A percentile compares a stretch with the other conserved stretches of the same genome.
Conservation (phyloP, 2,113 vertebrate genomes). For the Butorides virescens region DNA sequence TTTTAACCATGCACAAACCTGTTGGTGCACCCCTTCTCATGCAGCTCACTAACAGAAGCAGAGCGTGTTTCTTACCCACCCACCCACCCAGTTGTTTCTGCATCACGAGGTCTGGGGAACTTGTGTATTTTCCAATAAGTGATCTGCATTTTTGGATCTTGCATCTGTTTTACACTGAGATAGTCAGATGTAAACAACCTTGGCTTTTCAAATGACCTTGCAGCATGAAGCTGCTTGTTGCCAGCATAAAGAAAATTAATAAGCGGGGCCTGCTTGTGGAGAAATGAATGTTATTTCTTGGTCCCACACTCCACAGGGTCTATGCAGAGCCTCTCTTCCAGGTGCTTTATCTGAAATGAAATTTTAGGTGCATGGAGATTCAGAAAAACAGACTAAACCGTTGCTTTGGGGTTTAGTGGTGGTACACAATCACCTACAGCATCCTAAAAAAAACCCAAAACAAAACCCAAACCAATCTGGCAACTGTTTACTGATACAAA, state of each 20-base stretch:
- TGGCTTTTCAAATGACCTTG: not conserved
- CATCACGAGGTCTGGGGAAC: not conserved
- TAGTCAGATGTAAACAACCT: not conserved
- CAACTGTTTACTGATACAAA: not conserved
- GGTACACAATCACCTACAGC: not conserved
- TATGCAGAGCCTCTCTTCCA: not conserved
- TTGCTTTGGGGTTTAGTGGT: not conserved
- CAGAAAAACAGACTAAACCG: not conserved
- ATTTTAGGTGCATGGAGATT: not conserved
- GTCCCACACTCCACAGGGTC: not conserved
- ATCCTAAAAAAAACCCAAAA: not conserved
- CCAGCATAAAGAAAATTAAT: not conserved
- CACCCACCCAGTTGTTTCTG: not conserved
- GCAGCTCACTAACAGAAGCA: not conserved
- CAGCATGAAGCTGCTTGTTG: not conserved
- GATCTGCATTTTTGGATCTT: not conserved
- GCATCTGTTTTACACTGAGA: not conserved
- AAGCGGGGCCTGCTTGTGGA: not conserved
- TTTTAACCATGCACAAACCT: not conserved
- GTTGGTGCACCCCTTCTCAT: not conserved
- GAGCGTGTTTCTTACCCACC: not conserved
- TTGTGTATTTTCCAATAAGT: not conserved
- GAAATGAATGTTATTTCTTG: not conserved
- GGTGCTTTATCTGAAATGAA: not conserved
- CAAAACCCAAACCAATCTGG: not conserved